Base-by-base conservation (phyloP, 2,797 vertebrate genomes). In the Labroides dimidiatus region DNA sequence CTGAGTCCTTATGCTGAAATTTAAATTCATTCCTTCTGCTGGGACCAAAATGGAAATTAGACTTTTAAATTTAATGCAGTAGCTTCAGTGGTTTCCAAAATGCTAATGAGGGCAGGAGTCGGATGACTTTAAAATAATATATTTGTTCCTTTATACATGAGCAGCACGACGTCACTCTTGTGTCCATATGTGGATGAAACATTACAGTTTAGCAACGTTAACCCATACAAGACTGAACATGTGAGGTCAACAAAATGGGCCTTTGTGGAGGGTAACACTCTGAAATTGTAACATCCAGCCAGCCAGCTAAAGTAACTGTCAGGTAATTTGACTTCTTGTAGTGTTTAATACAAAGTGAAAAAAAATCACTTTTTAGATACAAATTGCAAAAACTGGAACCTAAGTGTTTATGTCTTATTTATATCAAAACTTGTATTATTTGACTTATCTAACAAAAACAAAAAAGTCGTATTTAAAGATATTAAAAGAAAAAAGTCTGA, bases 1-100 rank as follows among this genome's bases (percentile, higher is more conserved):
- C 10, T 11, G 48, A 19, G 30, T 48, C 41, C 49, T 53, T 11
- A 69, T 20, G 55, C 12, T 72, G 44, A 65, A 70, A 77, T 79
- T 87, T 19, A 72, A 56, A 61, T 69, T 67, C 67, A 62, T 57
- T 12, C 43, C 33, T 10, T 53, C 14, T 14, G 12, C 27, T 54
- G 47, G n/a, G 55, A 64, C 37, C 12, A 16, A 36, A 16, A 36
- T 51, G 14, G 2, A 67, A 59, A 47, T 27, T 21, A 13, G 21
- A 17, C 39, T 51, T 52, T 70, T 30, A 54, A 23, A 19, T 48
- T 60, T 16, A 58, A 7, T 20, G 2, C 7, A 13, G 23, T 39
- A 43, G 49, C 17, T 47, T 57, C 56, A 12, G 23, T 17, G 39
- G 7, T n/a, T 50, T 56, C 36, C 14, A 37, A 48, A 45, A 27